Base-by-base conservation (phyloP, 2,888 invertebrate genomes). In the Epirrita christyi region DNA sequence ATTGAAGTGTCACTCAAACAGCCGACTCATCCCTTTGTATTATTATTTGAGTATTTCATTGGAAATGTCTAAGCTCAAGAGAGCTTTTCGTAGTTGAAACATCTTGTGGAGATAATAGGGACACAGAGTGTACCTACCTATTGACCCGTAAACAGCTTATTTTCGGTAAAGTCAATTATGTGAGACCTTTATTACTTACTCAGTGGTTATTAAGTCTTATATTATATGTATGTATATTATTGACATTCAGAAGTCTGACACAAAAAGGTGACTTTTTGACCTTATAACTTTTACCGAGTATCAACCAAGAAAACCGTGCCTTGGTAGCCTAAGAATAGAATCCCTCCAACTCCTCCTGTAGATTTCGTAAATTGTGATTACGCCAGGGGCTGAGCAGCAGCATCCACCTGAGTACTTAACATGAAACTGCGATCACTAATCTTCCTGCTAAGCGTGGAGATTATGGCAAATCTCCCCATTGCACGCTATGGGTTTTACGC, bases 1-100 rank as follows among this genome's bases (percentile, higher is more conserved):
- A 57, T 48, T 52, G 52, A 48, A 58, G 52, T 50, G 54, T 59
- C 59, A 50, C 59, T 54, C 54, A 57, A 48, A 34, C 36, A 44
- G n/a, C 21, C 29, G 21, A 44, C 34, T 41, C 41, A 50, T 45
- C 34, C 28, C 38, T 41, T 42, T 28, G n/a, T 42, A 42, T 38
- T 42, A 44, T 34, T 10, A 44, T 50, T 41, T 55, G 28, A 32
- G 40, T 53, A 50, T 46, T 59, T 59, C 46, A 9, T 29, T 34
- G 32, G 42, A 37, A 57, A 55, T 15, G 53, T 50, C 42, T 48
- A 46, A 51, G 42, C 34, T 21, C 50, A 42, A 50, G 40, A 27
- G 43, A 52, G 43, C 34, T 44, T 56, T 47, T 55, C 46, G 50
- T 54, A 46, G 45, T 47, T 40, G 27, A 48, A 47, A 40, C 40